Evolutionary conservation across 2,888 invertebrate species (phyloP), one percentile per base, ranked within the genome.

Genomic region (Hirtodrosophila histrioides): DNA sequence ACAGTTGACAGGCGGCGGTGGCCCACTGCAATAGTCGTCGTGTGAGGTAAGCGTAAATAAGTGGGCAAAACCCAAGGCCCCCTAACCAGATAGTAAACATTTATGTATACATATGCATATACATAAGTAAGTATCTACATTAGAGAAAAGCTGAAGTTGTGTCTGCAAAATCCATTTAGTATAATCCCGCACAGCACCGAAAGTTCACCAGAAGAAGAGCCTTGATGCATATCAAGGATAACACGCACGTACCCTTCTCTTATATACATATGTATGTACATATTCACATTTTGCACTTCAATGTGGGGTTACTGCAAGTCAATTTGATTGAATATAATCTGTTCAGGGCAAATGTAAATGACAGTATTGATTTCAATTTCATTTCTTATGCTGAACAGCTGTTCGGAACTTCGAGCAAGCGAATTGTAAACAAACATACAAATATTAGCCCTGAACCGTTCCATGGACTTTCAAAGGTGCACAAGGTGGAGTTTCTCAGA

Each of bases 21-120:
- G 54, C 44, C 36, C 27, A 39, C 39, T 71, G 48, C 71, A 70
- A 70, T 68, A 64, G 45, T 45, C 50, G 35, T 62, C 33, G 62
- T 61, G 75, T 69, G 56, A 69, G 75, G 71, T 71, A 75, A 75
- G 75, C 56, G 12, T 40, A 49, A 75, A 68, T 51, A 56, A 69
- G 29, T 49, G 51, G 48, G 48, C 75, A 53, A 75, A 72, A 51
- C 55, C 49, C 56, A 64, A 17, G 17, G 17, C 17, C 17, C 17
- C 17, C 17, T 24, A 68, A 36, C 35, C 55, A 70, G 36, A 74
- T 70, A 55, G 51, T 69, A 51, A 69, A 74, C 58, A 73, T 50
- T 45, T 40, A 41, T 39, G 37, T 39, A 55, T 24, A 31, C 44
- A 11, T 9, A 5, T 11, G 24, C 4, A 27, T 46, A 51, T 50